Base-by-base conservation (phyloP, 2,888 invertebrate species). In the Cordilura impudica region DNA sequence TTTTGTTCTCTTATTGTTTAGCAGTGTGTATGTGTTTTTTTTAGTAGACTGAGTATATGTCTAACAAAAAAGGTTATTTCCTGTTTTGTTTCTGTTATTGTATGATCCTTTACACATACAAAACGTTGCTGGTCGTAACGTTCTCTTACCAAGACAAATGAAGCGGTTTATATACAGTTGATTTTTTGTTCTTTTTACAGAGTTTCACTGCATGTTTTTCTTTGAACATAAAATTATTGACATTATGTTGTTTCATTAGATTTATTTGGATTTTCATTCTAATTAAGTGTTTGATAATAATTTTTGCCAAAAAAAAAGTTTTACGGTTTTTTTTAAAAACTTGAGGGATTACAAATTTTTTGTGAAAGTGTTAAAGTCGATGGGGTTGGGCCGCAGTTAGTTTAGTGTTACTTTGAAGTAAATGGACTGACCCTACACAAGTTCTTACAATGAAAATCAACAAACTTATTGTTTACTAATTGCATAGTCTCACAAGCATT, bases 51-150 rank as follows among this genome's bases (percentile, higher is more conserved):
- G n/a, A 39, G 61, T 69, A 10, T 47, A 12, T 63, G 54, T 35
- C 61, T 54, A 29, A 66, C 65, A 16, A 67, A 75, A 75, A 74
- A 47, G 61, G 61, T 61, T 69, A 75, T 75, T 69, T 75, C 74
- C 74, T 75, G 67, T 39, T 75, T 69, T 63, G 35, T 19, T 43
- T 45, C 29, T 51, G 12, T 29, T 51, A n/a, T 39, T 26, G 26
- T 26, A 4, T 26, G 26, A 6, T 26, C 4, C 18, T 26, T 31
- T 60, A 10, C 14, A 8, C 39, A 54, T 56, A 12, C 45, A 45
- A 60, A 29, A 18, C 53, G 31, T 60, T 53, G 60, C 16, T 21
- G 29, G 19, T 31, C 58, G 21, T 65, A 21, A 51, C 19, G 43
- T 21, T 18, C n/a, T 29, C 18, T 31, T 29, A 19, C 71, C 45